Percentiles rank a stretch among this genome's conserved stretches.
Evolutionary conservation across 2,888 invertebrate genomes (phyloP).

Genomic region (Charanyca ferruginea): DNA sequence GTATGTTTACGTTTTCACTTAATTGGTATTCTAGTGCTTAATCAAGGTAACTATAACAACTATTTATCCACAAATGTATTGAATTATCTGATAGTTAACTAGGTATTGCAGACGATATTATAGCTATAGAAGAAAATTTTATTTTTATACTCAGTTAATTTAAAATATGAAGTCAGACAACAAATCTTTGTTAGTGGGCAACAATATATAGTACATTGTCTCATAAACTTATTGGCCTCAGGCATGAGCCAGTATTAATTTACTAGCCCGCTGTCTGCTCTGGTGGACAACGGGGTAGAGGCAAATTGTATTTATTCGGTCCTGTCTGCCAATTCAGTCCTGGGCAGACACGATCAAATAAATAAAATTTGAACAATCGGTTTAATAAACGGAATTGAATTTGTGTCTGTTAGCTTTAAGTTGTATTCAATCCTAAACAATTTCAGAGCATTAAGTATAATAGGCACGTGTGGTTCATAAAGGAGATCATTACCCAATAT

Average conservation of each 20-base stretch:
- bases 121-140: slow-evolving; percentile 30
- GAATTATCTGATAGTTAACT: slow-evolving; percentile 5
- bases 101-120: not conserved
- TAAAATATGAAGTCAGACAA: not conserved
- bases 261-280: not conserved
- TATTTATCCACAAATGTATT: slow-evolving; percentile 24
- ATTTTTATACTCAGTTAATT: slow-evolving; percentile 50
- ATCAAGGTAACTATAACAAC: not conserved
- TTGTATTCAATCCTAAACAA: not conserved
- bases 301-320: not conserved
- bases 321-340: too few relatives aligned
- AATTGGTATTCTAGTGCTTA: slow-evolving; percentile 17
- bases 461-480: not conserved
- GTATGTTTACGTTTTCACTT: slow-evolving; percentile 24
- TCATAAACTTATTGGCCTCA: too few relatives aligned
- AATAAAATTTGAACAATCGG: not conserved
- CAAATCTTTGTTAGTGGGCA: not conserved
- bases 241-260: too few relatives aligned
- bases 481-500: too few relatives aligned
- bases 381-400: slow-evolving; percentile 1
- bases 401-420: not conserved
- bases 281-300: not conserved
- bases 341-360: not conserved
- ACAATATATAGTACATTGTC: too few relatives aligned
- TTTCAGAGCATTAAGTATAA: not conserved